phyloP scores from a whole-genome alignment of 2,113 vertebrate species.

The Geococcyx californianus region DNA sequence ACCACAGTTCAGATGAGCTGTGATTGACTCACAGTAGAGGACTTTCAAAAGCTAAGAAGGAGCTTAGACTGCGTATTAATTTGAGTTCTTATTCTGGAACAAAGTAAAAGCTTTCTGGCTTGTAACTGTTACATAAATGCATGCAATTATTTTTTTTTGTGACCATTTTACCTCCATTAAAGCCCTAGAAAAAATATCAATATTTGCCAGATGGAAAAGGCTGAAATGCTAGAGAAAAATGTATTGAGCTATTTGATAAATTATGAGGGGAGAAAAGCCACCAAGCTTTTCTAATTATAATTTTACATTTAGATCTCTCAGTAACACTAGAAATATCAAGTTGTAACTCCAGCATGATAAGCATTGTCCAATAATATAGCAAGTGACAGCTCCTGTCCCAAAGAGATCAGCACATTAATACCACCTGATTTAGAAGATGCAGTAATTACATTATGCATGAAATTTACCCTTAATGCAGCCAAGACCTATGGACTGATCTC shows the following conservation, averaged over 20 bases:
- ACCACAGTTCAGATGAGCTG: neutral
- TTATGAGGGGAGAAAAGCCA: neutral
- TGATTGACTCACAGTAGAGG: neutral
- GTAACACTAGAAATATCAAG: neutral
- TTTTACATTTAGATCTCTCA: neutral
- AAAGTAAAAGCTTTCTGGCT: conserved; percentile 1
- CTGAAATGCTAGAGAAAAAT: neutral
- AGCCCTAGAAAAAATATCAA: neutral
- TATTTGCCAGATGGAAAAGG: conserved; percentile 4
- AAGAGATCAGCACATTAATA: neutral
- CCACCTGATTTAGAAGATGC: neutral
- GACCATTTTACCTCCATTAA: conserved; percentile 13
- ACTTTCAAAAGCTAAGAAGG: neutral
- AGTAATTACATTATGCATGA: neutral
- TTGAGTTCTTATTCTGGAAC: neutral
- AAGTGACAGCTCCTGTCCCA: neutral
- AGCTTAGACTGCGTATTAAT: neutral
- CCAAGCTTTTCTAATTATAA: neutral
- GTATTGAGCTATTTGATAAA: neutral
- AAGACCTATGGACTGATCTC: neutral
- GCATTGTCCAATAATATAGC: neutral
- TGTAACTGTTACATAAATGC: neutral
- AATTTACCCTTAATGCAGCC: neutral
- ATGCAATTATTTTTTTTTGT: neutral
- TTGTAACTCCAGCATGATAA: neutral